Conservation (phyloP, 2,797 vertebrate genomes). For the Sciurus vulgaris region DNA sequence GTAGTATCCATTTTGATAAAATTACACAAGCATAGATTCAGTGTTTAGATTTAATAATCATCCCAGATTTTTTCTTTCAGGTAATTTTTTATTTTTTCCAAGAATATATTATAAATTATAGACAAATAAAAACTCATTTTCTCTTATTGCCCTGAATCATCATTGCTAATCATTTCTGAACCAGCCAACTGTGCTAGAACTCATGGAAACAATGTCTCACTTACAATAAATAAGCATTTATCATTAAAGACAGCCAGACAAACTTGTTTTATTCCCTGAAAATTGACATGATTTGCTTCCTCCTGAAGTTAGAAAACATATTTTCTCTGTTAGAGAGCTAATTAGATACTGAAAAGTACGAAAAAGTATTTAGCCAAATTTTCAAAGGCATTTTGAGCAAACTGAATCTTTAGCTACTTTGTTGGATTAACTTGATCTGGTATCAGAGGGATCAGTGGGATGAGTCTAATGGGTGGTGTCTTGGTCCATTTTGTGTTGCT, state of each 20-base stretch:
- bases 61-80: neutral
- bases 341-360: neutral
- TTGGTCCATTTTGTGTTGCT: neutral
- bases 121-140: conserved; percentile 33
- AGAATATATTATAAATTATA: neutral
- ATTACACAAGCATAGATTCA: neutral
- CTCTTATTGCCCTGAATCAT: conserved; percentile 19
- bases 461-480: neutral
- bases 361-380: neutral
- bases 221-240: conserved; percentile 40
- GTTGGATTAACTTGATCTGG: neutral
- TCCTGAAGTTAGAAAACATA: neutral
- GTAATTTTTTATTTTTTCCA: neutral
- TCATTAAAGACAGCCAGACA: neutral
- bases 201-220: conserved; percentile 44
- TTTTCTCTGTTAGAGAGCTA: neutral
- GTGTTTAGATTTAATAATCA: conserved; percentile 21
- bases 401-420: neutral
- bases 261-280: neutral
- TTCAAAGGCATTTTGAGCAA: conserved; percentile 7
- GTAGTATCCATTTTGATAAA: no score
- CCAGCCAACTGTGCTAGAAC: conserved; percentile 17
- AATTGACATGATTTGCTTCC: conserved; percentile 1
- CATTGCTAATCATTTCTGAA: conserved; percentile 47
- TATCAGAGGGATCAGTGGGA: neutral